Conservation (phyloP, 2,797 vertebrate genomes). For the Siniperca undulata region DNA sequence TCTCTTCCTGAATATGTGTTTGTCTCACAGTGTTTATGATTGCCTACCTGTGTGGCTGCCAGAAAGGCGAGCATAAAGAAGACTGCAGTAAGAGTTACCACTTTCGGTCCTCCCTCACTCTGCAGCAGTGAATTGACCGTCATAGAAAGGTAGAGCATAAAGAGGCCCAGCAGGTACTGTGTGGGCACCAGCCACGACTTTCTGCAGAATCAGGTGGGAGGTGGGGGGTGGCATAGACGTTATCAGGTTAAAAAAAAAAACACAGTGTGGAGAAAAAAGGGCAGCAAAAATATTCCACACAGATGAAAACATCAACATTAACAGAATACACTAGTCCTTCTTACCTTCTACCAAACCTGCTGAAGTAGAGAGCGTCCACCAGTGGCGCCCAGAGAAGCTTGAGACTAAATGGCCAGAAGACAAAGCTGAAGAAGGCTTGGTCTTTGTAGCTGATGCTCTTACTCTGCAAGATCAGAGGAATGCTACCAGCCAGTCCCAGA, state of each 20-base stretch:
- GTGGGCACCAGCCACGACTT: constrained; percentile 99
- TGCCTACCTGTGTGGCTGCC: constrained; percentile 91
- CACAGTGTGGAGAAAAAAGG: background rate
- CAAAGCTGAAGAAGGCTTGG: constrained; percentile 98
- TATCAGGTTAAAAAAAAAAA: background rate
- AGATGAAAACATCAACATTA: background rate
- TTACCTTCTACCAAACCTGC: constrained; percentile 91
- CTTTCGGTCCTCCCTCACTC: constrained; percentile 84
- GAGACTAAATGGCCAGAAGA: constrained; percentile 99
- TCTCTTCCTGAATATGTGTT: background rate
- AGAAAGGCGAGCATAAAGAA: constrained; percentile 98
- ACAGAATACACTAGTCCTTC: background rate
- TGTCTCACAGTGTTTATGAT: background rate
- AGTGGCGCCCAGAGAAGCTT: constrained; percentile 97
- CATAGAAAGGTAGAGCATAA: constrained; percentile 94
- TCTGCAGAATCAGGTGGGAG: constrained; percentile 61
- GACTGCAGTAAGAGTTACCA: constrained; percentile 89
- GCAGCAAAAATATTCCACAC: background rate
- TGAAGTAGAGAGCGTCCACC: constrained; percentile 94
- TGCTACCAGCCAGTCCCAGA: constrained; percentile 95
- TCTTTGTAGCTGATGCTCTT: constrained; percentile 95
- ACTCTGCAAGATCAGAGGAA: constrained; percentile 95
- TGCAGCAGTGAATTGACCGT: constrained; percentile 90
- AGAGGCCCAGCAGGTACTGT: constrained; percentile 94
- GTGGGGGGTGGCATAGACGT: too few species aligned